Base-by-base conservation (phyloP, 2,113 vertebrate species). In the Callionymus lyra region DNA sequence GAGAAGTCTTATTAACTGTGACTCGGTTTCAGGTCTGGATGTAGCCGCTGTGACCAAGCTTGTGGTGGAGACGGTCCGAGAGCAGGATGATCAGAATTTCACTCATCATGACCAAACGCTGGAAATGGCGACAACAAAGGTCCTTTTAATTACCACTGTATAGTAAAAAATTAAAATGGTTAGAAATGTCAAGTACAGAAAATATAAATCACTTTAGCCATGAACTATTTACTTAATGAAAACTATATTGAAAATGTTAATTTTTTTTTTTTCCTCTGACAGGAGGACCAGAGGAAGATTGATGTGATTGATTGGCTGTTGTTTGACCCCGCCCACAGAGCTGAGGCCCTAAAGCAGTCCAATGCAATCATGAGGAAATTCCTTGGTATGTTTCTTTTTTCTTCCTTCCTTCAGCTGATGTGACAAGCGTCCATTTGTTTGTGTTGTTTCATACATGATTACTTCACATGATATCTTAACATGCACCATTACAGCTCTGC, bases 341-440 rank as follows among this genome's bases (percentile, higher is more conserved):
- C 93, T 0, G 95, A 99, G 75, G 88, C 92, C 37, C 82, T 99
- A 2, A 97, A 94, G 54, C 95, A 99, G 77, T 96, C 93, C 85
- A 98, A 98, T 55, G 92, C 90, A 34, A 98, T 99, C 76, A 99
- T 98, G 90, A 91, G 95, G 74, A 96, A 88, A 64, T 97, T 98
- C 58, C 79, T 98, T 63, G 93, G 95, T 98, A 88, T 34, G 10
- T 8, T 12, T 13, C 1, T 31, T 4, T 13, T 31, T 12, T 12
- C 31, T 1, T 18, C 32, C 9, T 4, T 19, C 12, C 14, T 27
- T 4, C 8, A 5, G 21, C 21, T 27, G 4, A 27, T 27, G 21
- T 27, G 4, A n/a, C n/a, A n/a, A n/a, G n/a, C n/a, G n/a, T n/a
- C n/a, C n/a, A n/a, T n/a, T n/a, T n/a, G n/a, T n/a, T n/a, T n/a